Percentiles rank a stretch among this genome's conserved stretches.
Conservation (phyloP, 2,797 vertebrate species). For the Leuciscus waleckii region DNA sequence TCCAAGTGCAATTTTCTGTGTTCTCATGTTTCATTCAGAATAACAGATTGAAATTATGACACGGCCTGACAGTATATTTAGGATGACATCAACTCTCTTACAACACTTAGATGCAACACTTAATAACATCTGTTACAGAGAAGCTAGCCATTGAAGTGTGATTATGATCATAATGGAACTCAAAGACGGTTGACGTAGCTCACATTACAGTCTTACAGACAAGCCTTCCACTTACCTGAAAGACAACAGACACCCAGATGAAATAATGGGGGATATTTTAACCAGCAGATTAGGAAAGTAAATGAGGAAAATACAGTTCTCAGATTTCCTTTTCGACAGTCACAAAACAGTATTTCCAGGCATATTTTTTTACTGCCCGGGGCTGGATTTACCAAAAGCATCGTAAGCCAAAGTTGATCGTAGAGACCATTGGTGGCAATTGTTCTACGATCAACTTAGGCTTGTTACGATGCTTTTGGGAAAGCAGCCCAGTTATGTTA, state of each 20-base stretch:
- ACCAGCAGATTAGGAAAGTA: background rate
- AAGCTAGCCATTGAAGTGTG: constrained; percentile 21
- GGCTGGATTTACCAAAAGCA: too few relatives aligned
- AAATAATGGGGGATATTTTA: constrained; percentile 17
- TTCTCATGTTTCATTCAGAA: constrained; percentile 17
- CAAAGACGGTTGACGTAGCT: constrained; percentile 38
- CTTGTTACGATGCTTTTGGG: too few relatives aligned
- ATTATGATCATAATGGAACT: constrained; percentile 49
- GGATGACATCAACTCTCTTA: constrained; percentile 4
- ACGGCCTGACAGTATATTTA: constrained; percentile 18
- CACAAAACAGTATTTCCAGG: background rate
- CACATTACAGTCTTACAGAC: background rate
- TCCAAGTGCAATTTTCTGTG: background rate
- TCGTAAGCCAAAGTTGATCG: too few relatives aligned
- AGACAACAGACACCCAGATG: constrained; percentile 18
- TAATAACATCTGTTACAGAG: constrained; percentile 48
- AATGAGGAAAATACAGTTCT: background rate
- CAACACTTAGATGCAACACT: constrained; percentile 2
- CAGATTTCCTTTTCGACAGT: background rate
- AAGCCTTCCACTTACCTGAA: constrained; percentile 18
- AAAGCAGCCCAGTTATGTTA: background rate
- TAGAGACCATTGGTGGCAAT: too few relatives aligned
- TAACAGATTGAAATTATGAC: constrained; percentile 18
- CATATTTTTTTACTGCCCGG: background rate
- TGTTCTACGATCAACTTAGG: too few relatives aligned